These are phyloP conservation scores for Pseudococcus jackbeardsleyi DNA, from an alignment of 2,888 invertebrate species.

Conservation along the genomic window DNA sequence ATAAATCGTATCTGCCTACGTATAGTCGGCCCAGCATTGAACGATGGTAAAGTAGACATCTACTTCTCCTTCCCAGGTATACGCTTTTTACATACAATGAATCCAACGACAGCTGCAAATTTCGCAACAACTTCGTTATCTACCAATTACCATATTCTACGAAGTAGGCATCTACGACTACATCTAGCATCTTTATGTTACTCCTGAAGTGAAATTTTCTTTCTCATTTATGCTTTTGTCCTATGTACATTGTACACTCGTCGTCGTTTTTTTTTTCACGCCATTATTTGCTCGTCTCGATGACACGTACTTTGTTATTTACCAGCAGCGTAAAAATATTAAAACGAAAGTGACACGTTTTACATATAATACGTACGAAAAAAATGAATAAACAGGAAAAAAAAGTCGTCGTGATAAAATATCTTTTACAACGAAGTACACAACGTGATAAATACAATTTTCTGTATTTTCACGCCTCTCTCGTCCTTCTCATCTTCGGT, in stretches of 20 bases:
- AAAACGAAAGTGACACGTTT: constrained; percentile 32
- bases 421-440: neutral
- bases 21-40: too few relatives aligned
- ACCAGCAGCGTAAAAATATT: constrained; percentile 14
- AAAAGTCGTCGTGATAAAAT: constrained; percentile 23
- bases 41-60: neutral
- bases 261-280: constrained; percentile 1
- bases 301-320: constrained; percentile 32
- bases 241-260: neutral
- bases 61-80: neutral
- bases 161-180: neutral
- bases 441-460: constrained; percentile 18
- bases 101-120: neutral
- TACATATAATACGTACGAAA: neutral
- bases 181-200: neutral
- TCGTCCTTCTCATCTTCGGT: neutral
- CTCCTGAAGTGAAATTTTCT: neutral
- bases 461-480: neutral
- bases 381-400: neutral
- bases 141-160: neutral
- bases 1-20: too few relatives aligned
- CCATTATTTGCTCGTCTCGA: constrained; percentile 13
- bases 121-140: neutral
- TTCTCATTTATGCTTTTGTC: constrained; percentile 19
- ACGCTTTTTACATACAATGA: neutral